Evolutionary conservation across 1,140 invertebrate species (phyloP).

Genomic region (Homarus americanus): DNA sequence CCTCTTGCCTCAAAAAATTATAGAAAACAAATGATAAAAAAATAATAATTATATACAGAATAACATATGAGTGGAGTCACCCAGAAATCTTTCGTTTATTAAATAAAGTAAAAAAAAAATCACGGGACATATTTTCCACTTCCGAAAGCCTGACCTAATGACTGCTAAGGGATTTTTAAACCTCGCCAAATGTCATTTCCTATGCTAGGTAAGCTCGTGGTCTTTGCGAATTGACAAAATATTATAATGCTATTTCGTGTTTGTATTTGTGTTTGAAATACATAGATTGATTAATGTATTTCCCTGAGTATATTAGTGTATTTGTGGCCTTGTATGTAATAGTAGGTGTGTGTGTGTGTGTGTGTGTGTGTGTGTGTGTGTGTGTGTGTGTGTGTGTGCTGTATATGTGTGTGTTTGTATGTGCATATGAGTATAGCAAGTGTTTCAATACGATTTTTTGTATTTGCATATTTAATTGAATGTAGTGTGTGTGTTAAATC

Average conservation of each 20-base stretch:
- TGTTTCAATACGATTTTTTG: too few relatives aligned
- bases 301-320: slow-evolving; percentile 8
- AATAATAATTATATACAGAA: background rate
- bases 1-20: too few relatives aligned
- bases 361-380: slow-evolving; percentile 44
- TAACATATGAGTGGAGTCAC: background rate
- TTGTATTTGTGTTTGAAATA: background rate
- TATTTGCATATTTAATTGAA: too few relatives aligned
- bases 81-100: background rate
- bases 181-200: slow-evolving; percentile 35
- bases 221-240: slow-evolving; percentile 15
- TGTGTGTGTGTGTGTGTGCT: background rate
- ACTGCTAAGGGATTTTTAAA: slow-evolving; percentile 22
- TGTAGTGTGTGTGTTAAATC: background rate
- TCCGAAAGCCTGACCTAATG: slow-evolving; percentile 30
- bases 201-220: background rate
- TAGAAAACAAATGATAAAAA: background rate
- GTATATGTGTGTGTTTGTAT: slow-evolving; percentile 17
- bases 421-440: background rate
- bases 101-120: background rate
- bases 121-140: background rate
- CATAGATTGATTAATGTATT: slow-evolving; percentile 26
- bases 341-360: slow-evolving; percentile 34
- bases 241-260: slow-evolving; percentile 37
- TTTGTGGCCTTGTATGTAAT: slow-evolving; percentile 16